phyloP scores from a whole-genome alignment of 2,797 vertebrate genomes.

The Dipus sagitta region DNA sequence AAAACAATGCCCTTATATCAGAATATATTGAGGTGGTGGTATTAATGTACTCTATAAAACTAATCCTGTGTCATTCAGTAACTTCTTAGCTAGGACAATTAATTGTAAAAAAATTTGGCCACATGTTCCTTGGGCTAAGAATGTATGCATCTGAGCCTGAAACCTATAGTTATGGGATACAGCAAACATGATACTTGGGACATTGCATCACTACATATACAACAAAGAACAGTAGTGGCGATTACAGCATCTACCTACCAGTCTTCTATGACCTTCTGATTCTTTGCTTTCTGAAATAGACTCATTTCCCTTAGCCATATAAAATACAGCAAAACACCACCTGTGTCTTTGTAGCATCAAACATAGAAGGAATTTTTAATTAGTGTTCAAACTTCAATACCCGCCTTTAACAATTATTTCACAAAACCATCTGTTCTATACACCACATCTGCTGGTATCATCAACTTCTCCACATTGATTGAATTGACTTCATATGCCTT shows the following conservation, averaged over 20 bases:
- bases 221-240: background rate
- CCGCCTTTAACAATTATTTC: constrained; percentile 40
- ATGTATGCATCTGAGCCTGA: background rate
- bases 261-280: background rate
- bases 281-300: constrained; percentile 33
- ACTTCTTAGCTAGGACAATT: background rate
- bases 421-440: constrained; percentile 12
- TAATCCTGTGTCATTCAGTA: background rate
- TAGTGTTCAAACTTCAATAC: background rate
- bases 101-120: background rate
- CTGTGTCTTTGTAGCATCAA: background rate
- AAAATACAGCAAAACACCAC: background rate
- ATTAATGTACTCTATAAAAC: background rate
- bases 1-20: background rate
- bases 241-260: background rate
- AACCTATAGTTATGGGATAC: background rate
- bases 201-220: background rate
- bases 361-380: background rate
- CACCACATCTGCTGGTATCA: background rate
- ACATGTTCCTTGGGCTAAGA: background rate
- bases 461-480: background rate
- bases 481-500: background rate
- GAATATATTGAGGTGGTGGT: background rate
- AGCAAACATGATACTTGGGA: accelerated
- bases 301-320: background rate